Conservation (phyloP, 2,888 invertebrate genomes). For the Carabus problematicus region DNA sequence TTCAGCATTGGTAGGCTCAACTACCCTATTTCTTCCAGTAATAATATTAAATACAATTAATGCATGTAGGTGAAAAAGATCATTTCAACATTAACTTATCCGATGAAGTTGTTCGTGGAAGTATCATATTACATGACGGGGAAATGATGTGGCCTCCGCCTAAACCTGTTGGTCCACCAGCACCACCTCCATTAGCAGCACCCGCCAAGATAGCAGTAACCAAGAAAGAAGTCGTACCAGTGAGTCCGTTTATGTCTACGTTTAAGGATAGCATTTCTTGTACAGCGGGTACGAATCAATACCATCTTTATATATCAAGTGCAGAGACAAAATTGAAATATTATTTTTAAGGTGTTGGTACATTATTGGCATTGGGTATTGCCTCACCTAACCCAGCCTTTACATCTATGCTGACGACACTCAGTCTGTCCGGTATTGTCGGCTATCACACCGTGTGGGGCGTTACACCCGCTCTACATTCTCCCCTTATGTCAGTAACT, state of each 20-base stretch:
- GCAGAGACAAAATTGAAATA: background rate
- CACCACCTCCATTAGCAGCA: slow-evolving; percentile 59
- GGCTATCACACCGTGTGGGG: slow-evolving; percentile 92
- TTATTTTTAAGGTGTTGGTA: slow-evolving; percentile 68
- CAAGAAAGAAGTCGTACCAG: slow-evolving; percentile 54
- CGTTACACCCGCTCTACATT: slow-evolving; percentile 88
- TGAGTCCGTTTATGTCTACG: slow-evolving; percentile 74
- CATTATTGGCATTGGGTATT: slow-evolving; percentile 72
- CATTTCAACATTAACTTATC: slow-evolving; percentile 81
- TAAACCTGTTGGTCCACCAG: slow-evolving; percentile 64
- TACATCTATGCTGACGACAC: slow-evolving; percentile 86
- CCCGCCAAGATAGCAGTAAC: slow-evolving; percentile 57
- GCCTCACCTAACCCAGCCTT: slow-evolving; percentile 85
- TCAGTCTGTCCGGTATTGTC: slow-evolving; percentile 82
- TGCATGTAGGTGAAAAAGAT: slow-evolving; percentile 71
- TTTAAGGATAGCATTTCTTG: slow-evolving; percentile 72
- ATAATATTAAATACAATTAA: background rate
- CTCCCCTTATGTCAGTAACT: slow-evolving; percentile 91
- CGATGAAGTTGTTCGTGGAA: slow-evolving; percentile 87
- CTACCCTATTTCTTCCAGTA: background rate
- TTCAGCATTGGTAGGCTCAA: slow-evolving; percentile 73
- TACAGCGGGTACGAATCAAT: slow-evolving; percentile 66
- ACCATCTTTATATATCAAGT: background rate
- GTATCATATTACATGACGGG: slow-evolving; percentile 79
- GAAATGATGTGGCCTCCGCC: slow-evolving; percentile 83